A percentile compares a stretch with the other conserved stretches of the same genome.
Evolutionary conservation across 1,140 invertebrate species (phyloP).

Genomic region (Wiebesia pumilae): DNA sequence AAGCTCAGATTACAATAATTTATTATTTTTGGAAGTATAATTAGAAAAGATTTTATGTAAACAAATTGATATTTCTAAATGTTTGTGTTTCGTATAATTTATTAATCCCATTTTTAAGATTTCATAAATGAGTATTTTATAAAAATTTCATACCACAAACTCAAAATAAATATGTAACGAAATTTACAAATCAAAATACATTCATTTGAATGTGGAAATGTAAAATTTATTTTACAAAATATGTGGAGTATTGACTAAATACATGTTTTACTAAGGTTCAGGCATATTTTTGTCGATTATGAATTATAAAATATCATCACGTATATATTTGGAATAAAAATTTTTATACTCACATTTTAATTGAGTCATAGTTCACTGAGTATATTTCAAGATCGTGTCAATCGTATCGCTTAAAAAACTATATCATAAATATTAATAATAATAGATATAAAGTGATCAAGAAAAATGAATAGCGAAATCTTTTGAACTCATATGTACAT

Average conservation of each 20-base stretch:
- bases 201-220: too few species aligned
- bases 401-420: conserved; percentile 26
- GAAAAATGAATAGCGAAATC: neutral
- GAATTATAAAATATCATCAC: neutral
- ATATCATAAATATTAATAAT: conserved; percentile 27
- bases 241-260: too few species aligned
- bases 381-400: neutral
- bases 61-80: neutral
- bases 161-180: neutral
- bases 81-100: neutral
- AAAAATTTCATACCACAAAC: neutral
- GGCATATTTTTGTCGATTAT: neutral
- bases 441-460: conserved; percentile 12
- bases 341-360: neutral
- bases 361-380: neutral
- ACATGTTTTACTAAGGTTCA: too few species aligned
- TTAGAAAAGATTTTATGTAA: neutral
- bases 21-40: neutral
- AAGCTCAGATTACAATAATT: neutral
- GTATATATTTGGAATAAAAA: neutral
- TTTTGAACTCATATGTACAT: conserved; percentile 65
- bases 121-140: neutral
- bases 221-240: too few species aligned
- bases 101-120: neutral
- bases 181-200: neutral